These are phyloP conservation scores for Eulithis testata DNA, from an alignment of 2,888 invertebrate species.

Conservation along the genomic window DNA sequence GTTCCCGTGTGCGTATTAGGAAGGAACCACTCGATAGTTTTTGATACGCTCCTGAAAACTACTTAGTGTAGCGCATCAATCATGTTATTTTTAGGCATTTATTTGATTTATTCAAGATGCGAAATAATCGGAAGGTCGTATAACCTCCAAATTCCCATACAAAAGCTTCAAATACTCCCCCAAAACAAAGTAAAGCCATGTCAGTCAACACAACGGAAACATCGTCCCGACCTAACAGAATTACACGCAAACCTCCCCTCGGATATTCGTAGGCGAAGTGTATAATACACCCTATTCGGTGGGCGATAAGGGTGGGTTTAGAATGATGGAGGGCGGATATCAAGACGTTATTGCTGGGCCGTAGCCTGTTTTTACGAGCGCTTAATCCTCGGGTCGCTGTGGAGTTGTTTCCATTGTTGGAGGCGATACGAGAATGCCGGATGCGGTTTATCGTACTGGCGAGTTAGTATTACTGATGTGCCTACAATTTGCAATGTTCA, in stretches of 20 bases:
- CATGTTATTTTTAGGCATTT: too few species aligned
- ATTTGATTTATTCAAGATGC: too few species aligned
- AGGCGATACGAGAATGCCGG: slow-evolving; percentile 32
- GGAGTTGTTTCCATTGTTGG: slow-evolving; percentile 47
- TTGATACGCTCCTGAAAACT: too few species aligned
- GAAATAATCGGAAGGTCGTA: not conserved
- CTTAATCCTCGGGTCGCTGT: slow-evolving; percentile 74
- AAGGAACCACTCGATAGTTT: too few species aligned
- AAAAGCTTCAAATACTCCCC: slow-evolving; percentile 16
- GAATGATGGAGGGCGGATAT: slow-evolving; percentile 56
- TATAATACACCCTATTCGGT: slow-evolving; percentile 34
- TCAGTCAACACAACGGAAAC: slow-evolving; percentile 30
- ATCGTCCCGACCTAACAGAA: slow-evolving; percentile 31
- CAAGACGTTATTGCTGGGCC: slow-evolving; percentile 77
- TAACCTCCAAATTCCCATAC: not conserved
- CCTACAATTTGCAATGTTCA: too few species aligned
- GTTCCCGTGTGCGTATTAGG: too few species aligned
- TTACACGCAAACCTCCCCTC: slow-evolving; percentile 27
- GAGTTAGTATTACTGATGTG: too few species aligned
- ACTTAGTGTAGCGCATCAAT: too few species aligned
- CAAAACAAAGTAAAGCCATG: slow-evolving; percentile 29
- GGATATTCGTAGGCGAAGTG: slow-evolving; percentile 5
- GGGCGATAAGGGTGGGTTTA: slow-evolving; percentile 42
- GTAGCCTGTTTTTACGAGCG: slow-evolving; percentile 77
- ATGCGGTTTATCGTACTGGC: not conserved